Base-by-base conservation (phyloP, 2,797 vertebrate species). In the Dendrocincla fuliginosa region DNA sequence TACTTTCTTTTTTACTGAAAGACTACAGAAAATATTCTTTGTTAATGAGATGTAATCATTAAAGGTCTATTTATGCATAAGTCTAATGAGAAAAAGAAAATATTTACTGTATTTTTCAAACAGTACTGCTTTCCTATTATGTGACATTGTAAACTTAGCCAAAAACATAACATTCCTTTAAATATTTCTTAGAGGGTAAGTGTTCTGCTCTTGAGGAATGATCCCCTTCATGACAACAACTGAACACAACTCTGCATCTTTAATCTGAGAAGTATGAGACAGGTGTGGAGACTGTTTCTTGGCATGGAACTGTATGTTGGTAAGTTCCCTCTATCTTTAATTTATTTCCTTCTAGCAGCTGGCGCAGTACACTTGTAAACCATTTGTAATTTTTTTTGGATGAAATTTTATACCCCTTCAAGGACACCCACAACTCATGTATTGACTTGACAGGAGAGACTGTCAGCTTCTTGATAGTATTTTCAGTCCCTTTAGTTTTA, bases 401-500 rank as follows among this genome's bases (percentile, higher is more conserved):
- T 76, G 16, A 94, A 88, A 81, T 75, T 88, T 92, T 71, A 88
- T 85, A 61, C 11, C 13, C 37, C 42, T 84, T 83, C 57, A 89
- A 90, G 80, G 91, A 94, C 65, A 91, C 50, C 59, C 70, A 81
- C 44, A 86, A 76, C 55, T 88, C 76, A 33, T 67, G 32, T 39
- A 56, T 2, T 56, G 70, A 67, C 63, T 70, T 78, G 88, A 89
- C 44, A 83, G 42, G 50, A 23, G 25, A 89, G 32, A 41, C 47
- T 81, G 89, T 79, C 87, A 85, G 61, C 71, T 63, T 81, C 69
- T 52, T 76, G 35, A 85, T 30, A 81, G 33, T 42, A 78, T 91
- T 92, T 93, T 91, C 61, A 75, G 50, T 82, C 68, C 52, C 61
- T 84, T 94, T 83, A 81, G 75, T 92, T 92, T 93, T 63, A 65